Evolutionary conservation across 92 coral and sea anemone species (phyloP).

Genomic region (Parazoanthus darwini): DNA sequence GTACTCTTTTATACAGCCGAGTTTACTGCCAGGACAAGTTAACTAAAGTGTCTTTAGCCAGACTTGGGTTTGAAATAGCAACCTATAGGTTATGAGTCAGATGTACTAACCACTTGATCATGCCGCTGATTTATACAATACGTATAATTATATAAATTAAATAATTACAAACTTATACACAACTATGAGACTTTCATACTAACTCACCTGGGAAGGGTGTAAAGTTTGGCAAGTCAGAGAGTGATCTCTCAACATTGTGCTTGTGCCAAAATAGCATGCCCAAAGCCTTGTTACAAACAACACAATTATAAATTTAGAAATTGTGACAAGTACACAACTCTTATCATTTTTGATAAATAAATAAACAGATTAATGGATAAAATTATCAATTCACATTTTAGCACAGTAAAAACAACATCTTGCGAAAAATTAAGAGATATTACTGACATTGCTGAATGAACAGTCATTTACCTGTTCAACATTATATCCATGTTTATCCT

Average conservation of each 20-base stretch:
- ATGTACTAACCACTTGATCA: too few relatives aligned
- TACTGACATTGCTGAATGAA: background rate
- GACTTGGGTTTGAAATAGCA: too few relatives aligned
- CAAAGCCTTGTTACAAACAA: conserved; percentile 72
- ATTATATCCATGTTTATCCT: conserved; percentile 98
- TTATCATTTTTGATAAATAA: too few relatives aligned
- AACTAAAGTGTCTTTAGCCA: too few relatives aligned
- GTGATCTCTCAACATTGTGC: conserved; percentile 90
- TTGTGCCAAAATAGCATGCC: conserved; percentile 99
- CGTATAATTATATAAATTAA: background rate
- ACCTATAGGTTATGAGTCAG: too few relatives aligned
- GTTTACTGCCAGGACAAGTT: too few relatives aligned
- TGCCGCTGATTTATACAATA: too few relatives aligned
- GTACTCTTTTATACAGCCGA: too few relatives aligned
- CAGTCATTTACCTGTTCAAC: conserved; percentile 80
- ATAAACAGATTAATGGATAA: background rate
- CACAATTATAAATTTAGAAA: background rate
- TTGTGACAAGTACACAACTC: background rate
- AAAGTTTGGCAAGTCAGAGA: conserved; percentile 89
- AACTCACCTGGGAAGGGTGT: conserved; percentile 97
- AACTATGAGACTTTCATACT: background rate
- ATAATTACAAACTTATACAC: background rate
- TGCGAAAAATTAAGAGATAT: background rate
- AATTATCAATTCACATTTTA: too few relatives aligned
- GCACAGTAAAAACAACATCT: too few relatives aligned